Percentiles rank a stretch among this genome's conserved stretches.
phyloP scores from a whole-genome alignment of 2,797 vertebrate species.

The Peromyscus eremicus region DNA sequence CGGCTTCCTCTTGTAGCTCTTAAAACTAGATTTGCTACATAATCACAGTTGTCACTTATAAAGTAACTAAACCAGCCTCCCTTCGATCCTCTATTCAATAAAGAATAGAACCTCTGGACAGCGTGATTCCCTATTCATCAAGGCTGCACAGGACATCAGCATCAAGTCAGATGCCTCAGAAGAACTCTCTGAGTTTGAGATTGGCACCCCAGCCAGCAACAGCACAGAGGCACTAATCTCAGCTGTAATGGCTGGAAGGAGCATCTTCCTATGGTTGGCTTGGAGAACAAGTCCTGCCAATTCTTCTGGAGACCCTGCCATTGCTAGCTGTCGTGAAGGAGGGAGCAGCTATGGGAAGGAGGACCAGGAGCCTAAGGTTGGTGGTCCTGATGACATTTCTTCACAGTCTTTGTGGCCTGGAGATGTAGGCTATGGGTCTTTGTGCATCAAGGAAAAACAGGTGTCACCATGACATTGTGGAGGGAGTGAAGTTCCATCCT shows the following conservation, averaged over 20 bases:
- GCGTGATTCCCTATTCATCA: conserved; percentile 87
- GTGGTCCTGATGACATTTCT: conserved; percentile 93
- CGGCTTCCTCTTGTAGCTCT: not conserved
- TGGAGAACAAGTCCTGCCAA: conserved; percentile 96
- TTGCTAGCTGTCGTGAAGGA: conserved; percentile 97
- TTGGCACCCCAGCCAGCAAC: conserved; percentile 90
- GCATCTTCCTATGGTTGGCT: conserved; percentile 96
- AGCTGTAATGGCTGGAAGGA: conserved; percentile 95
- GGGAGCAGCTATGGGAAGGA: conserved; percentile 97
- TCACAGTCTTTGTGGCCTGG: conserved; percentile 94
- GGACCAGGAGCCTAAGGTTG: conserved; percentile 95
- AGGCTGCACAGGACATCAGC: conserved; percentile 98
- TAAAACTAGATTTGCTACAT: not conserved
- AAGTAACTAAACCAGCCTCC: not conserved
- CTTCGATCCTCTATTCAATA: not conserved
- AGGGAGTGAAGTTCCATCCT: conserved; percentile 83
- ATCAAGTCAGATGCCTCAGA: conserved; percentile 96
- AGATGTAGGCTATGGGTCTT: conserved; percentile 92
- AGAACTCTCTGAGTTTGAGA: conserved; percentile 95
- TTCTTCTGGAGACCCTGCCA: conserved; percentile 98
- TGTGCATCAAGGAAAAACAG: conserved; percentile 97
- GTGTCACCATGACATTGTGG: conserved; percentile 91
- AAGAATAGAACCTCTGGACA: not conserved
- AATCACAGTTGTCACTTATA: not conserved
- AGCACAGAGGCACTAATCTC: conserved; percentile 94